phyloP scores from a whole-genome alignment of 2,113 vertebrate species.

The Tychaedon coryphoeus region DNA sequence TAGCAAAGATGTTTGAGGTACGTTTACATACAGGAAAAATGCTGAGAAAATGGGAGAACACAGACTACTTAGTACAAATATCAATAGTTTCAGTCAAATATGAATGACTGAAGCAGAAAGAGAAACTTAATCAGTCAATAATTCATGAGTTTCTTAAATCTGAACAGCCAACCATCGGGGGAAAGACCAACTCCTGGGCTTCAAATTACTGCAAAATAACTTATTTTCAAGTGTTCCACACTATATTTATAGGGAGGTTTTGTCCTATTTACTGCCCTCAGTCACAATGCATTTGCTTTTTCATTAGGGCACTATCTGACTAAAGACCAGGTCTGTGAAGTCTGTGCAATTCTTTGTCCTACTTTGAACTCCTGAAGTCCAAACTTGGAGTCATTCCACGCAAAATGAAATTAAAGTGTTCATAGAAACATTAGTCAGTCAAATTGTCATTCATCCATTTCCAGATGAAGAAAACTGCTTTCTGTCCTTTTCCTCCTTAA shows the following conservation, averaged over 20 bases:
- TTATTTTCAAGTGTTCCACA: neutral
- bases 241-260: fast-evolving
- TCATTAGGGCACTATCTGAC: neutral
- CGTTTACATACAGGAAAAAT: neutral
- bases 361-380: neutral
- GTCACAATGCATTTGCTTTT: constrained; percentile 20
- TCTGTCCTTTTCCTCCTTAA: neutral
- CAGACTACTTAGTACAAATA: neutral
- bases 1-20: neutral
- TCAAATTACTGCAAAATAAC: neutral
- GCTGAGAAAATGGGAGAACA: neutral
- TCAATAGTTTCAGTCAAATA: neutral
- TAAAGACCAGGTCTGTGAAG: neutral
- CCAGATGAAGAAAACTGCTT: neutral
- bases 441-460: neutral
- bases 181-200: neutral
- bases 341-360: neutral
- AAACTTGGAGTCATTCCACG: neutral
- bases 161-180: neutral
- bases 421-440: neutral
- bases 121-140: neutral
- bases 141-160: neutral
- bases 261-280: neutral
- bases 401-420: neutral
- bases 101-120: neutral